Conservation (phyloP, 2,113 vertebrate species). For the Antennarius striatus region DNA sequence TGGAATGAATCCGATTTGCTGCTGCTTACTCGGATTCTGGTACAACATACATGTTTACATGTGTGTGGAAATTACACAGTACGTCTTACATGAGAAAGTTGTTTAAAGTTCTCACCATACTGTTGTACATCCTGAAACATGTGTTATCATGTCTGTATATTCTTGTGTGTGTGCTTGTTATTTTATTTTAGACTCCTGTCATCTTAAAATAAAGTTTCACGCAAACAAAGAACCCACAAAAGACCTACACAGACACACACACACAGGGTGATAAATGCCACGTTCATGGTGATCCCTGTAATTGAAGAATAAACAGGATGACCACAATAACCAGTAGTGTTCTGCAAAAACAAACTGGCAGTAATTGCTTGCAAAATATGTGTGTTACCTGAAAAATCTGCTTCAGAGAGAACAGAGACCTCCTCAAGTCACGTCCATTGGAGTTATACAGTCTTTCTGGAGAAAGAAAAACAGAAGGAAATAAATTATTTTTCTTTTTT, state of each 20-base stretch:
- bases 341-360: slow-evolving; percentile 44
- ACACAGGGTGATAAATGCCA: slow-evolving; percentile 39
- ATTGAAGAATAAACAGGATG: slow-evolving; percentile 54
- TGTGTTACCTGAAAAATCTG: slow-evolving; percentile 93
- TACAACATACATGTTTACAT: too few relatives aligned
- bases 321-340: slow-evolving; percentile 51
- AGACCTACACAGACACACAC: slow-evolving; percentile 18
- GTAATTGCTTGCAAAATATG: slow-evolving; percentile 36
- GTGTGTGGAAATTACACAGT: too few relatives aligned
- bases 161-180: not conserved
- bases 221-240: slow-evolving; percentile 29
- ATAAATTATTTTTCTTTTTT: not conserved
- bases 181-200: slow-evolving; percentile 10
- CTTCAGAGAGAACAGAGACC: slow-evolving; percentile 95
- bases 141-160: not conserved
- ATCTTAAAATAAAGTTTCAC: slow-evolving; percentile 52
- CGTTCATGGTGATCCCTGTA: slow-evolving; percentile 49
- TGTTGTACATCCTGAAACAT: too few relatives aligned
- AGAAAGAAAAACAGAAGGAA: slow-evolving; percentile 8
- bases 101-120: too few relatives aligned
- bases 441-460: slow-evolving; percentile 93
- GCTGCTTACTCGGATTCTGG: too few relatives aligned
- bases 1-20: too few relatives aligned
- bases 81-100: too few relatives aligned
- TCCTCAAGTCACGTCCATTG: slow-evolving; percentile 90